Conservation (phyloP, 64 coral and sea anemone species). For the Acropora yongei region DNA sequence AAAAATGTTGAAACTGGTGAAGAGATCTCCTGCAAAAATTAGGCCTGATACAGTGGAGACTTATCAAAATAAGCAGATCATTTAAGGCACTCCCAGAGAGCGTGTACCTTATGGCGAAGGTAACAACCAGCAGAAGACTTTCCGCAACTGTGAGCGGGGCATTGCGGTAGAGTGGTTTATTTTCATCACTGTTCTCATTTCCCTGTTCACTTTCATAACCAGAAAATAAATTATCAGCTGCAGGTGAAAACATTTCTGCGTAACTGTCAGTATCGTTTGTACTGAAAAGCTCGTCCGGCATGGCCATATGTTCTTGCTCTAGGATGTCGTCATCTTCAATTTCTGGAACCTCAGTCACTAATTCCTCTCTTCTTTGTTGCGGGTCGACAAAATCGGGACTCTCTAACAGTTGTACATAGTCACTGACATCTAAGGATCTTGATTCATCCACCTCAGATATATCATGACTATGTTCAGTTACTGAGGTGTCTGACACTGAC, state of each 20-base stretch:
- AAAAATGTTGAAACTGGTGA: conserved; percentile 28
- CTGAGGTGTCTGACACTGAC: not conserved
- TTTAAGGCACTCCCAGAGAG: conserved; percentile 27
- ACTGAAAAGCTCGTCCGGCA: conserved; percentile 6
- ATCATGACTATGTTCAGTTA: not conserved
- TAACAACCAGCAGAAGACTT: conserved; percentile 29
- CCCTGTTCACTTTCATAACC: not conserved
- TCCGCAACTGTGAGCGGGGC: conserved; percentile 27
- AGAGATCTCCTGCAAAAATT: conserved; percentile 20
- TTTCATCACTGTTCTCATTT: no score
- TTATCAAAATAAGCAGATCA: conserved; percentile 29
- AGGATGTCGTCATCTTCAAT: conserved; percentile 2
- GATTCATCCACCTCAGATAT: not conserved
- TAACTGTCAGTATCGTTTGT: conserved; percentile 5
- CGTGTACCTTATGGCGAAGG: conserved; percentile 17
- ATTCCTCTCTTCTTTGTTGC: conserved; percentile 11
- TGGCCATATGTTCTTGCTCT: not conserved
- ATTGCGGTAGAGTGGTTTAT: conserved; percentile 33
- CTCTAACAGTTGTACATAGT: conserved; percentile 6
- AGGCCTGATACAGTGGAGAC: conserved; percentile 12
- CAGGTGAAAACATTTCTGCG: not conserved
- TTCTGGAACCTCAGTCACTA: conserved; percentile 4
- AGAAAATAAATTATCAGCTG: conserved; percentile 4
- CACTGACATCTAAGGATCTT: not conserved
- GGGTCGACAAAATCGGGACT: not conserved